Conservation (phyloP, 2,888 invertebrate genomes). For the Carterocephalus palaemon region DNA sequence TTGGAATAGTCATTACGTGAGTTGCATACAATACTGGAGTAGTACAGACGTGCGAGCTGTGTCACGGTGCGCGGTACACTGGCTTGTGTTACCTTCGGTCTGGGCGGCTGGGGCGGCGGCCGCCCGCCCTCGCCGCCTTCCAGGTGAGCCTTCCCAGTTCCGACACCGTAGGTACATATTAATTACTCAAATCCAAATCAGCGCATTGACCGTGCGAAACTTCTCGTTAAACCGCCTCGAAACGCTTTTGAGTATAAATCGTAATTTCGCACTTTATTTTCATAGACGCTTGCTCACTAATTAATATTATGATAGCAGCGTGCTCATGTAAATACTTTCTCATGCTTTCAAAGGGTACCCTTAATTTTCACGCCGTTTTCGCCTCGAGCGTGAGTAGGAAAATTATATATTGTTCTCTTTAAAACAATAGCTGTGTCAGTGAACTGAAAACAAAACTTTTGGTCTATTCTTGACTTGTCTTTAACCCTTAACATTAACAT, state of each 20-base stretch:
- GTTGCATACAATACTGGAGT: conserved; percentile 37
- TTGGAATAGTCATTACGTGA: conserved; percentile 36
- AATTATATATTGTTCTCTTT: too few relatives aligned
- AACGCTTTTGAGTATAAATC: conserved; percentile 46
- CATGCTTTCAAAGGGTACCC: background rate
- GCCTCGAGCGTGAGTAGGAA: too few relatives aligned
- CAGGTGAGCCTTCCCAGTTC: conserved; percentile 38
- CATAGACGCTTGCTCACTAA: conserved; percentile 9
- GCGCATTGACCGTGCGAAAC: conserved; percentile 46
- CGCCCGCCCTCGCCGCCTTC: conserved; percentile 43
- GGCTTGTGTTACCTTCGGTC: conserved; percentile 36
- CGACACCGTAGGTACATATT: conserved; percentile 44
- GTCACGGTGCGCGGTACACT: conserved; percentile 58
- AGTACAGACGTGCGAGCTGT: conserved; percentile 32
- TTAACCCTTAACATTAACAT: too few relatives aligned
- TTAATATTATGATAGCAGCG: background rate
- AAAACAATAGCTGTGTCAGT: too few relatives aligned
- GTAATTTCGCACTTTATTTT: conserved; percentile 38
- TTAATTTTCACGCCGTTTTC: too few relatives aligned
- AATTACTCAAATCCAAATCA: conserved; percentile 69
- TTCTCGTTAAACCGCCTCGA: conserved; percentile 54
- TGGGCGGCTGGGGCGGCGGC: conserved; percentile 30
- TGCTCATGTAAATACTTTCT: background rate
- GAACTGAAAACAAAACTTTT: too few relatives aligned
- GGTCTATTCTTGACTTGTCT: too few relatives aligned